Conservation (phyloP, 2,113 vertebrate genomes). For the Thinocorus orbignyianus region DNA sequence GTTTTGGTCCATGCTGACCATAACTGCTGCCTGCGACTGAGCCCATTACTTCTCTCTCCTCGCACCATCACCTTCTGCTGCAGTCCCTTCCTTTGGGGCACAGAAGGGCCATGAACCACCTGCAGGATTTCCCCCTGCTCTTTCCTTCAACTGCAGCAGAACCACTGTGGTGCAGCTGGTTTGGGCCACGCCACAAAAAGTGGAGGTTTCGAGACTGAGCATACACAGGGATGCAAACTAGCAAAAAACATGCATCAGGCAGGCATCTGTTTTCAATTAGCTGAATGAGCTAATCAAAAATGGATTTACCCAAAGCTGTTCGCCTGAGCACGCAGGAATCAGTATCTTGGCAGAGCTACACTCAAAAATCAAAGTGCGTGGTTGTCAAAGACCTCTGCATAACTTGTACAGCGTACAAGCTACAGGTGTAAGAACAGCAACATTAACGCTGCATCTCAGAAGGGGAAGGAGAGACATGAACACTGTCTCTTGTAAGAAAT, state of each 20-base stretch:
- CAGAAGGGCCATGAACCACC: background rate
- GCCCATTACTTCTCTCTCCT: background rate
- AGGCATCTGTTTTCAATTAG: background rate
- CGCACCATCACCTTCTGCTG: fast-evolving
- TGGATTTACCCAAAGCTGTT: background rate
- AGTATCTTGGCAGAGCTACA: background rate
- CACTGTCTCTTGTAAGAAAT: background rate
- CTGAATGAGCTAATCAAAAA: background rate
- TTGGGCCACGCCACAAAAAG: background rate
- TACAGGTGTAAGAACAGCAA: background rate
- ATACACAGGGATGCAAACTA: background rate
- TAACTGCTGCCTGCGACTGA: fast-evolving
- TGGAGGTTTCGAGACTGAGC: background rate
- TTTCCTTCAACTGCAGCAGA: background rate
- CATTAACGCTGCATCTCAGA: background rate
- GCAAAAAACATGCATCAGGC: background rate
- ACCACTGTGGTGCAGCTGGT: background rate
- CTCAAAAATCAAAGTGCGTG: background rate
- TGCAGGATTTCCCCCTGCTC: background rate
- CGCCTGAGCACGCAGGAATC: background rate
- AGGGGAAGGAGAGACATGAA: background rate
- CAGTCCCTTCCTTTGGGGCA: background rate
- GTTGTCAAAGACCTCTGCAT: background rate
- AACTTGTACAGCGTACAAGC: background rate
- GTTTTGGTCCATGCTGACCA: background rate